Conservation (phyloP, 1,140 invertebrate genomes). For the Papilio aristodemus region DNA sequence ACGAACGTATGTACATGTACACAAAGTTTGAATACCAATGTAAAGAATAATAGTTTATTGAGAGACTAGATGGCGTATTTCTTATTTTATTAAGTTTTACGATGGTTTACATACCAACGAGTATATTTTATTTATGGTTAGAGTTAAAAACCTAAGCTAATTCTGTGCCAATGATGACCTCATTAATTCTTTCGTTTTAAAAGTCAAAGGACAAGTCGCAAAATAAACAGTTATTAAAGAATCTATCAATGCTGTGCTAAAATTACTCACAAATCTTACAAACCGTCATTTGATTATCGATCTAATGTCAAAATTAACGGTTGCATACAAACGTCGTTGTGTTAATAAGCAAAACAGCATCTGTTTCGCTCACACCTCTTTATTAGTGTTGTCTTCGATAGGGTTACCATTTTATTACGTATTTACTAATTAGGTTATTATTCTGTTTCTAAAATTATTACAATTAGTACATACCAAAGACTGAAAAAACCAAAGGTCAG, state of each 20-base stretch:
- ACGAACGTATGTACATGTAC: background rate
- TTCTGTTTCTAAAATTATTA: background rate
- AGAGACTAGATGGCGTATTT: background rate
- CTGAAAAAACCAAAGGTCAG: no score
- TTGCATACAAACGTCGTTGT: slow-evolving; percentile 24
- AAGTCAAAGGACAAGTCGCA: background rate
- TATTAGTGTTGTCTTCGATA: background rate
- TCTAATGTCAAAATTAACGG: slow-evolving; percentile 9
- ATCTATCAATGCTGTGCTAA: background rate
- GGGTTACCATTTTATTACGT: background rate
- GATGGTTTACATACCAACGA: no score
- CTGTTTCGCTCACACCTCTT: slow-evolving; percentile 13
- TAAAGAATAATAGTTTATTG: background rate
- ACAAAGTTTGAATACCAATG: background rate
- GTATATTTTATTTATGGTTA: no score
- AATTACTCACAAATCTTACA: background rate
- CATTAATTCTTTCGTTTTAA: background rate
- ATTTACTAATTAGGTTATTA: background rate
- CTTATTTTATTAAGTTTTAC: no score
- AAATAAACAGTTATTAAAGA: background rate
- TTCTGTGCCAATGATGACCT: background rate
- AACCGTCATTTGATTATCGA: slow-evolving; percentile 22
- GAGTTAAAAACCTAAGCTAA: no score
- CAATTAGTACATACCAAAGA: no score
- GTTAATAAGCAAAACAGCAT: slow-evolving; percentile 23